phyloP scores from a whole-genome alignment of 2,888 invertebrate species.

The Drosophila gaucha region DNA sequence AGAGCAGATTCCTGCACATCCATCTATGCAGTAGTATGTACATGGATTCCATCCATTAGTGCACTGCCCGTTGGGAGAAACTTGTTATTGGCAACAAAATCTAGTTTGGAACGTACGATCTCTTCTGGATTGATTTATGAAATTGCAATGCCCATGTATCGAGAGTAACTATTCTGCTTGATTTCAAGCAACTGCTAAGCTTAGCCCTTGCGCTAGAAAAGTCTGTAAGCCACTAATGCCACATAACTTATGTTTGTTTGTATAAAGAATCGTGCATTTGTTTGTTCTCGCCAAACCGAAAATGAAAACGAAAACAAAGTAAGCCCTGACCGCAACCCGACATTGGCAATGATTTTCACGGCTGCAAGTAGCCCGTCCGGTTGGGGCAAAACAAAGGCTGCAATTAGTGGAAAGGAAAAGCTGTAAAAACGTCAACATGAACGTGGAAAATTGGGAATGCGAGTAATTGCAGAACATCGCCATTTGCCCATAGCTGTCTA shows the following conservation, averaged over 20 bases:
- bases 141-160: background rate
- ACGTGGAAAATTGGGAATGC: constrained; percentile 25
- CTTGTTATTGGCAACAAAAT: no score
- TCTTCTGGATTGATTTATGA: no score
- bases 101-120: no score
- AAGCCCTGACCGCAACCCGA: constrained; percentile 17
- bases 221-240: background rate
- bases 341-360: constrained; percentile 29
- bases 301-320: constrained; percentile 7
- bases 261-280: no score
- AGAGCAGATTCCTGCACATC: no score
- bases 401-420: constrained; percentile 8
- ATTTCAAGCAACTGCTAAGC: background rate
- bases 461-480: constrained; percentile 26
- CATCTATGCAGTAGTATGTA: no score
- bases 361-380: no score
- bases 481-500: constrained; percentile 6
- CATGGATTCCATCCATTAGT: no score
- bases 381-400: constrained; percentile 35
- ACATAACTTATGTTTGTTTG: no score
- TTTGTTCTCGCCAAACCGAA: background rate
- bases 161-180: background rate
- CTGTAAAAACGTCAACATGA: constrained; percentile 8
- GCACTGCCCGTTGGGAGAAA: no score
- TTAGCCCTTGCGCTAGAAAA: background rate